Evolutionary conservation across 2,113 vertebrate genomes (phyloP).

Genomic region (Ceyx melanurus): DNA sequence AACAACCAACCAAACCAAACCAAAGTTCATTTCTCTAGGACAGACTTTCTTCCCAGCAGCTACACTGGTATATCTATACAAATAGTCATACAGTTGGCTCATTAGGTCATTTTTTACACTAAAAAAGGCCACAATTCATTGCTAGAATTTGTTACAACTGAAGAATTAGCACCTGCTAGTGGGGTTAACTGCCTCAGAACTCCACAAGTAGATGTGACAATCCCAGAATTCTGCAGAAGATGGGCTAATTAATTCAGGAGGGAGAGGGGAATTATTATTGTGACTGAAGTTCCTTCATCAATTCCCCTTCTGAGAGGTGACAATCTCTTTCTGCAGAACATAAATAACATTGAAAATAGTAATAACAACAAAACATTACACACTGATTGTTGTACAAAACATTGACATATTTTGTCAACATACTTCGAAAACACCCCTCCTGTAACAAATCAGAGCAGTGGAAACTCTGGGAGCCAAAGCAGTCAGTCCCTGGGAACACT

Average conservation of each 20-base stretch:
- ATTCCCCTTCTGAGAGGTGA: not conserved
- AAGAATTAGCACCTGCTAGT: not conserved
- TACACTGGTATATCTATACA: not conserved
- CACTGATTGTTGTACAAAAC: not conserved
- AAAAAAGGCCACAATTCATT: not conserved
- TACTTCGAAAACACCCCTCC: not conserved
- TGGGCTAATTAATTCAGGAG: not conserved
- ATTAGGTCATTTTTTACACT: not conserved
- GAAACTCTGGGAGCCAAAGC: not conserved
- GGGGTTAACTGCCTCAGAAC: not conserved
- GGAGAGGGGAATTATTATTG: not conserved
- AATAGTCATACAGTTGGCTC: not conserved
- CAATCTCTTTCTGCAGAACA: not conserved
- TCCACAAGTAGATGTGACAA: not conserved
- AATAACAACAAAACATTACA: not conserved
- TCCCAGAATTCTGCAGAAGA: not conserved
- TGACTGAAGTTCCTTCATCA: not conserved
- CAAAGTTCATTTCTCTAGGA: not conserved
- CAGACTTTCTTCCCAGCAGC: not conserved
- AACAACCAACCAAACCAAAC: not conserved
- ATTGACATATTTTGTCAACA: not conserved
- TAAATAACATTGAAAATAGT: not conserved
- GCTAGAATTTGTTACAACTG: accelerated
- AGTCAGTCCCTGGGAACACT: not conserved
- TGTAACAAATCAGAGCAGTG: not conserved